Evolutionary conservation across 2,888 invertebrate genomes (phyloP), one percentile per base, ranked within the genome.

Genomic region (Periphyllus acericola): DNA sequence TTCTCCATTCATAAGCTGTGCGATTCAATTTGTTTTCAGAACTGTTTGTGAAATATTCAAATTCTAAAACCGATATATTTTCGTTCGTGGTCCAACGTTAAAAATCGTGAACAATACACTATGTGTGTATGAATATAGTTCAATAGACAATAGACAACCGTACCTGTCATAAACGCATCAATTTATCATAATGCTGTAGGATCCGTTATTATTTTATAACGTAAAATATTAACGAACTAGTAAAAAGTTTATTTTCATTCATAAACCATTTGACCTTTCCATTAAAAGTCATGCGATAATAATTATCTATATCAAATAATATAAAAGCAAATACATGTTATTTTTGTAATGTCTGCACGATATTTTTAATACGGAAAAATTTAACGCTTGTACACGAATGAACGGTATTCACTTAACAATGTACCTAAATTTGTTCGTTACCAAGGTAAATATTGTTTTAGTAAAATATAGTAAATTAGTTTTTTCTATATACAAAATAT

Each of bases 121-220:
- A 1, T 71, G 46, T 6, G 32, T 21, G 29, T 68, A 19, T 2
- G 32, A 71, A 52, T 72, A 74, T 83, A 74, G 36, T 83, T 34
- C 55, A 68, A 34, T 74, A n/a, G 19, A 83, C 74, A 83, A 74
- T 83, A 83, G 55, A 74, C 25, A 83, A 72, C 72, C 32, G 55
- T 55, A 29, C 74, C 74, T 83, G 36, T 55, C 83, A 74, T 74
- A 72, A 36, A 82, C 21, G 1, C 46, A 71, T 71, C 21, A 32
- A 82, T 82, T 82, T 82, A 71, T 82, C 32, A 71, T 68, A 17
- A 0, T 55, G 9, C 46, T 32, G 21, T 71, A 11, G 46, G 46
- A 72, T 55, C n/a, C 17, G n/a, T 60, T n/a, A 55, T 74, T 71
- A 66, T 80, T 68, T 80, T 17, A 52, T 52, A 32, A 19, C 52